These are phyloP conservation scores for Geococcyx californianus DNA, from an alignment of 2,113 vertebrate species.

Conservation along the genomic window DNA sequence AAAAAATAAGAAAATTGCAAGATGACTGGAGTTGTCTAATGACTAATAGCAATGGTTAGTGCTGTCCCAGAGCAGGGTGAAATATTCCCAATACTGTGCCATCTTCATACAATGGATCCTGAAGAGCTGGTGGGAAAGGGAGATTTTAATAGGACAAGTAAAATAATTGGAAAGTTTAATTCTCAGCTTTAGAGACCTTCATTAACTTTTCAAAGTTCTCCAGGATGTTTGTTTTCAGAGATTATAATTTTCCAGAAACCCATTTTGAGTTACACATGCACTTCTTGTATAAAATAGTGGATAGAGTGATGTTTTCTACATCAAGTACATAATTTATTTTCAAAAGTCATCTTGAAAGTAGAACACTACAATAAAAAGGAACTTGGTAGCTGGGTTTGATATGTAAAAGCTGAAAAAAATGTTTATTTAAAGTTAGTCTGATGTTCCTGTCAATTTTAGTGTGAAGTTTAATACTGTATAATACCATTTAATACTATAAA, in stretches of 20 bases:
- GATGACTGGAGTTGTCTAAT: not conserved
- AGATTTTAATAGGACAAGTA: not conserved
- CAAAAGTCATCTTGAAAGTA: not conserved
- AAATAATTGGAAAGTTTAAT: not conserved
- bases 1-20: not conserved
- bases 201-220: not conserved
- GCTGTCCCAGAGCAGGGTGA: not conserved
- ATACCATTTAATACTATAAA: not conserved
- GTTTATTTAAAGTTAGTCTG: not conserved
- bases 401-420: not conserved
- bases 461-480: not conserved
- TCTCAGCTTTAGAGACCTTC: not conserved
- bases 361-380: not conserved
- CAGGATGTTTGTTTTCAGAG: not conserved
- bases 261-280: not conserved
- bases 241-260: not conserved
- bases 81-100: not conserved
- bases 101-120: not conserved
- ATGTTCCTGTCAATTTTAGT: not conserved
- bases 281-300: not conserved
- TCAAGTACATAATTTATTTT: not conserved
- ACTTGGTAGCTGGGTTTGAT: not conserved
- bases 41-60: not conserved
- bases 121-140: not conserved
- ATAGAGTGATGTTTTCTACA: fast-evolving